Conservation (phyloP, 2,797 vertebrate genomes). For the Streptopelia turtur region DNA sequence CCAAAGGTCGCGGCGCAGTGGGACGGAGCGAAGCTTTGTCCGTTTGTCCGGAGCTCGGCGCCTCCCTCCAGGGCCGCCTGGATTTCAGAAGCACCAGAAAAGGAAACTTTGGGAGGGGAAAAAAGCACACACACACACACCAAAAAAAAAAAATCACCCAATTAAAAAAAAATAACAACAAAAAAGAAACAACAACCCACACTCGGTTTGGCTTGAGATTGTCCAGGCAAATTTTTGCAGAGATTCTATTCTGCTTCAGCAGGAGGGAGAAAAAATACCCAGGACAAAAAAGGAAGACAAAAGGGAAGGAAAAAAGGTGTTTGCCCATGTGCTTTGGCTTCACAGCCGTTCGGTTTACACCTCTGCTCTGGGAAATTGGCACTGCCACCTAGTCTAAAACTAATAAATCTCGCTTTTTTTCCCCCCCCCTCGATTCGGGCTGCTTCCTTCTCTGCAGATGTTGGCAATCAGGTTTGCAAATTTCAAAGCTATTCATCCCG, state of each 20-base stretch:
- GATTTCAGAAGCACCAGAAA: background rate
- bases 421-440: slow-evolving; percentile 5
- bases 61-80: background rate
- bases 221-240: background rate
- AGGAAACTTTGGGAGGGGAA: background rate
- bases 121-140: background rate
- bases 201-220: background rate
- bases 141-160: background rate
- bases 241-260: background rate
- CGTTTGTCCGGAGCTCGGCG: background rate
- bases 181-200: accelerated
- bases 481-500: slow-evolving; percentile 69
- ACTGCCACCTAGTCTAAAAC: slow-evolving; percentile 64
- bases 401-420: slow-evolving; percentile 67
- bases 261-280: background rate
- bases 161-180: background rate
- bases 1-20: background rate
- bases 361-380: slow-evolving; percentile 73
- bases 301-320: slow-evolving; percentile 35
- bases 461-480: slow-evolving; percentile 72
- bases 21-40: background rate
- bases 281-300: background rate
- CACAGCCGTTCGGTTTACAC: slow-evolving; percentile 48
- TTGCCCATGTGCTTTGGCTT: slow-evolving; percentile 69
- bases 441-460: slow-evolving; percentile 68